Base-by-base conservation (phyloP, 1,140 invertebrate genomes). In the Bombus balteatus region DNA sequence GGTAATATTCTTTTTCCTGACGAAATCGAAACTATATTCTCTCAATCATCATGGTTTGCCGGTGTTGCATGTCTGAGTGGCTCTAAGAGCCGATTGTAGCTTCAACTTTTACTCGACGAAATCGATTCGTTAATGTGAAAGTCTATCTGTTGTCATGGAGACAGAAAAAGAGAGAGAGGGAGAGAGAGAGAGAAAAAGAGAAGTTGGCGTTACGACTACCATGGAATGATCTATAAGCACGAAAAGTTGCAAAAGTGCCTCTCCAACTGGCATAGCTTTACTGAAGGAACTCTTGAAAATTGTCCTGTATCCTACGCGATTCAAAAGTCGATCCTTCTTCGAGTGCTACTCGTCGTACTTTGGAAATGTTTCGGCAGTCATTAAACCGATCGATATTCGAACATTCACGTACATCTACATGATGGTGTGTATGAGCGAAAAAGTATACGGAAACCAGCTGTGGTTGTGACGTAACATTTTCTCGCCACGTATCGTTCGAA, bases 201-300 rank as follows among this genome's bases (percentile, higher is more conserved):
- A 13, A 34, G 65, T 53, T 83, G 3, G 13, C 37, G 65, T 43
- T 68, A 43, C 43, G 34, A 68, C 47, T 72, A 22, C 59, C 22
- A 37, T 28, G 32, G 47, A 78, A 71, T 77, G 74, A 78, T 78
- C 74, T 78, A 83, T 75, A 70, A 83, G 75, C 75, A 34, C 37
- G 62, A 76, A 78, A 78, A 83, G 82, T 83, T 83, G 47, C 22
- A 47, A 47, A 68, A 83, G 82, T 78, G 47, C 34, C 47, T 59
- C 74, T 83, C 37, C 43, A 32, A 22, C 18, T 57, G 62, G 43
- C 59, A 65, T 59, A 41, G 41, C 37, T 78, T 68, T 70, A 37
- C 74, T n/a, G 47, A 25, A 57, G 74, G 65, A 78, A 66, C 74
- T 59, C 74, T 78, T 78, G 74, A 22, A 83, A 77, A 83, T 83